phyloP scores from a whole-genome alignment of 2,888 invertebrate genomes.

The Philonicus albiceps region DNA sequence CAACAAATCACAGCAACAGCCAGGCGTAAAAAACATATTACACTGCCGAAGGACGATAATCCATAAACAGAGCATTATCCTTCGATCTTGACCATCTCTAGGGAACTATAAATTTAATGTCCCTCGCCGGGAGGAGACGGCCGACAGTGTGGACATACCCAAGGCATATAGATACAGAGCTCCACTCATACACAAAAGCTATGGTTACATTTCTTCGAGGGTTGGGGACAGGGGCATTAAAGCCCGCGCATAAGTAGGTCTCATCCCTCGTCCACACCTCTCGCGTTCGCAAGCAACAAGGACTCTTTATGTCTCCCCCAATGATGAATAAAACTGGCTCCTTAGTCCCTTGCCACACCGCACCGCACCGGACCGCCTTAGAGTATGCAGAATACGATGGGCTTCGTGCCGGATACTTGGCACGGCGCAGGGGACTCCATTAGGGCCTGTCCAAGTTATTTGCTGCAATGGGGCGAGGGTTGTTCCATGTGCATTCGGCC shows the following conservation, averaged over 20 bases:
- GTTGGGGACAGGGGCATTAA: conserved; percentile 2
- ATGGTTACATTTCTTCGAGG: not conserved
- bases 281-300: not conserved
- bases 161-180: not conserved
- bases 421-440: conserved; percentile 19
- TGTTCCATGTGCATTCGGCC: conserved; percentile 8
- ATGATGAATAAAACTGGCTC: conserved; percentile 9
- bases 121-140: conserved; percentile 49
- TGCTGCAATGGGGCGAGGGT: conserved; percentile 7
- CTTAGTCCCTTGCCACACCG: not conserved
- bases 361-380: too few species aligned
- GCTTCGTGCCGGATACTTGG: conserved; percentile 4
- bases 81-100: conserved; percentile 54
- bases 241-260: conserved; percentile 15
- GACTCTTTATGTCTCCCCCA: conserved; percentile 35
- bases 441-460: conserved; percentile 30
- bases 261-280: conserved; percentile 28
- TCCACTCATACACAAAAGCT: not conserved
- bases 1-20: conserved; percentile 29
- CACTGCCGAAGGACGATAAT: conserved; percentile 45
- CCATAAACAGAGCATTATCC: conserved; percentile 52
- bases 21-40: conserved; percentile 36
- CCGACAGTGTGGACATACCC: conserved; percentile 28
- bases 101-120: conserved; percentile 64
- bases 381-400: conserved; percentile 3